These are phyloP conservation scores for Pterophyllum scalare DNA, from an alignment of 2,113 vertebrate genomes.

Conservation along the genomic window DNA sequence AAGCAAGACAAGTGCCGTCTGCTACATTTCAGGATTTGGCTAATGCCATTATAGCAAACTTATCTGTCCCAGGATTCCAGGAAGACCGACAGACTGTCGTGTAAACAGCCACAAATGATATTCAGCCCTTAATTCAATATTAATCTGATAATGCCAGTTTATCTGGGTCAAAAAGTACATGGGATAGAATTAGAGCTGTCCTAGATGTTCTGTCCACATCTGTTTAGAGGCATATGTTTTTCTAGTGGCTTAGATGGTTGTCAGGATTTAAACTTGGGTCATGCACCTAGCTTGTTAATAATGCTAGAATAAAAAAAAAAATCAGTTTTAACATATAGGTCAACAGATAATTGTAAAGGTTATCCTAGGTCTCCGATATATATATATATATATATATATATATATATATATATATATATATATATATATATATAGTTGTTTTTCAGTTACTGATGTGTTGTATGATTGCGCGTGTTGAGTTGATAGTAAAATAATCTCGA, in stretches of 20 bases:
- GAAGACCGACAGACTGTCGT: slow-evolving; percentile 52
- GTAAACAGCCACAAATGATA: slow-evolving; percentile 73
- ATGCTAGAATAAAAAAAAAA: slow-evolving; percentile 25
- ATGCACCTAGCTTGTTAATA: slow-evolving; percentile 40
- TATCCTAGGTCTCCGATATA: slow-evolving; percentile 15
- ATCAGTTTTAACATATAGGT: background rate
- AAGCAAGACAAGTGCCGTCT: slow-evolving; percentile 75
- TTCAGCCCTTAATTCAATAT: slow-evolving; percentile 67
- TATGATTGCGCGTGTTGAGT: background rate
- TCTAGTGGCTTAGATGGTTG: slow-evolving; percentile 54
- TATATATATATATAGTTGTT: background rate
- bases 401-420: slow-evolving; percentile 4
- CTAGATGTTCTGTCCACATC: slow-evolving; percentile 68
- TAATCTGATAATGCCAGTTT: slow-evolving; percentile 76
- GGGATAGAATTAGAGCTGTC: slow-evolving; percentile 70
- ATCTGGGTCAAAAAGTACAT: slow-evolving; percentile 72
- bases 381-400: background rate
- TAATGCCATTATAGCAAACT: slow-evolving; percentile 75
- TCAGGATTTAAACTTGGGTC: slow-evolving; percentile 30
- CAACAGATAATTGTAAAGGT: slow-evolving; percentile 34
- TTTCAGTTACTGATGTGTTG: slow-evolving; percentile 13
- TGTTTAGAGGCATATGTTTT: slow-evolving; percentile 68
- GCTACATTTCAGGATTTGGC: slow-evolving; percentile 71
- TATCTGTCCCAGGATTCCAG: slow-evolving; percentile 65
- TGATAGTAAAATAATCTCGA: slow-evolving; percentile 34